These are phyloP conservation scores for Meandrina meandrites DNA, from an alignment of 92 coral and sea anemone genomes.

Conservation along the genomic window DNA sequence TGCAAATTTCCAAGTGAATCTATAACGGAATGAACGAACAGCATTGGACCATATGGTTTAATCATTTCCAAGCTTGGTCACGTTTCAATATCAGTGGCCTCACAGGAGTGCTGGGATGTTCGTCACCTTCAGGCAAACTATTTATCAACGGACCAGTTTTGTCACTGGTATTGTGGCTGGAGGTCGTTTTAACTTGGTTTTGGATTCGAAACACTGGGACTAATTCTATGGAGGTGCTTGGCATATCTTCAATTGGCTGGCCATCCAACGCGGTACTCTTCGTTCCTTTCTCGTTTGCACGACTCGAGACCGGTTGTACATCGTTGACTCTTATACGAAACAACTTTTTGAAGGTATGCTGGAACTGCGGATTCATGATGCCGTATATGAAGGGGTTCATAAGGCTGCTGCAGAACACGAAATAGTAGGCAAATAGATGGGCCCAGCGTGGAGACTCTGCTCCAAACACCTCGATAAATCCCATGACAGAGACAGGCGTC, in stretches of 20 bases:
- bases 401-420: constrained; percentile 69
- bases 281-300: constrained; percentile 2
- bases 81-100: not conserved
- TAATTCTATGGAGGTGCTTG: constrained; percentile 6
- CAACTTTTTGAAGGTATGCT: constrained; percentile 58
- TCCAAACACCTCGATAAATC: constrained; percentile 70
- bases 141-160: not conserved
- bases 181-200: not conserved
- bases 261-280: not conserved
- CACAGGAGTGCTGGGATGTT: not conserved
- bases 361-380: constrained; percentile 76
- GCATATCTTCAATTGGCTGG: not conserved
- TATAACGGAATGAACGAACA: too few species aligned
- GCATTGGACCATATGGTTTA: not conserved
- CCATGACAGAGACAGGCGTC: constrained; percentile 69
- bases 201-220: not conserved
- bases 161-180: not conserved
- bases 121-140: not conserved
- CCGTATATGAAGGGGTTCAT: constrained; percentile 82
- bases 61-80: constrained; percentile 21
- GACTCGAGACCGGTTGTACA: constrained; percentile 33
- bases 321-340: constrained; percentile 21
- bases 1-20: too few species aligned
- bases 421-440: constrained; percentile 55
- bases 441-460: constrained; percentile 42